Conservation (phyloP, 1,140 invertebrate genomes). For the Sitodiplosis mosellana region DNA sequence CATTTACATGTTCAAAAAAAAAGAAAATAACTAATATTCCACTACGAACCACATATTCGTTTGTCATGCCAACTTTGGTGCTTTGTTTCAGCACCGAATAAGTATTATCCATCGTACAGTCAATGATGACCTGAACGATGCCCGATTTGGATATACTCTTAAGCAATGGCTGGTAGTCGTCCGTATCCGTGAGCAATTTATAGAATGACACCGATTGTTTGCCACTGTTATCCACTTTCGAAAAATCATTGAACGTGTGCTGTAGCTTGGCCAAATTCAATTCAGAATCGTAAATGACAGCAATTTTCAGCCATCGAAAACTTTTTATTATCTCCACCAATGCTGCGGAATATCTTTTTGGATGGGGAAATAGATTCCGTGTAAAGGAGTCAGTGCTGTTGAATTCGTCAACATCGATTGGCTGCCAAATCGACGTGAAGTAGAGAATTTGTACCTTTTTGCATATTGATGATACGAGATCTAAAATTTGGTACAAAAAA, state of each 20-base stretch:
- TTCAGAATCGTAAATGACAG: conserved; percentile 64
- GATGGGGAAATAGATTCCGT: conserved; percentile 56
- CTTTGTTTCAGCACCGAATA: conserved; percentile 52
- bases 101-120: conserved; percentile 49
- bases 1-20: too few relatives aligned
- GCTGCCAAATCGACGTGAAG: conserved; percentile 42
- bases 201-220: conserved; percentile 33
- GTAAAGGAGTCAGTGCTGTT: conserved; percentile 26
- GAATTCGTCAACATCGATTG: conserved; percentile 18
- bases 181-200: conserved; percentile 31
- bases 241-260: conserved; percentile 47
- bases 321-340: conserved; percentile 50
- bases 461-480: conserved; percentile 49
- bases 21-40: too few relatives aligned
- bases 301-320: conserved; percentile 60
- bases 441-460: conserved; percentile 48
- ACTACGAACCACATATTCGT: conserved; percentile 45
- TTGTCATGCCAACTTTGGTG: conserved; percentile 60
- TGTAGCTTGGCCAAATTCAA: conserved; percentile 16
- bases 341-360: conserved; percentile 46
- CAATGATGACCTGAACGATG: conserved; percentile 58
- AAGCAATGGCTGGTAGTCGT: conserved; percentile 49
- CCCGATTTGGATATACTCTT: conserved; percentile 54
- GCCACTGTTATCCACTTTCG: conserved; percentile 43
- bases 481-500: too few relatives aligned